Conservation (phyloP, 2,888 invertebrate species). For the Allolobophora icterica region DNA sequence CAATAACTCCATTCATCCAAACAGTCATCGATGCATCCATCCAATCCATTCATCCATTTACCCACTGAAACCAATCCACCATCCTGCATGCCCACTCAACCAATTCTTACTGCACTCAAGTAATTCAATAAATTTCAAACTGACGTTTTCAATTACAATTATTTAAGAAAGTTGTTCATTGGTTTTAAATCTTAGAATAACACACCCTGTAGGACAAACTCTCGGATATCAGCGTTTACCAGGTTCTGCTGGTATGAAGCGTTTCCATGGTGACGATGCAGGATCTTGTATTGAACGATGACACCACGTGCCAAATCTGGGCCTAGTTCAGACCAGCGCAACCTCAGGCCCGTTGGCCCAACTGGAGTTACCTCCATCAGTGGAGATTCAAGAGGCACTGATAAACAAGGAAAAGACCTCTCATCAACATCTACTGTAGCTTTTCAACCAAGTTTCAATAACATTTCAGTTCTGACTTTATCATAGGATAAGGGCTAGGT, state of each 20-base stretch:
- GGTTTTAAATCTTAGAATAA: background rate
- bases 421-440: background rate
- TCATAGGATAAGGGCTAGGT: too few species aligned
- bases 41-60: too few species aligned
- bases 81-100: too few species aligned
- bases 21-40: too few species aligned
- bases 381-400: conserved; percentile 22
- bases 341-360: conserved; percentile 12
- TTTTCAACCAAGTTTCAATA: background rate
- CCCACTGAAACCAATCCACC: too few species aligned
- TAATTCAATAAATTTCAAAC: background rate
- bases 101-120: too few species aligned
- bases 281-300: background rate
- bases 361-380: conserved; percentile 6
- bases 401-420: background rate
- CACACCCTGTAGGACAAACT: conserved; percentile 32
- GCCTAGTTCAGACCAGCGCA: conserved; percentile 30
- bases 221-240: background rate
- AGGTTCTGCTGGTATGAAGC: background rate
- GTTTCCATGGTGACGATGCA: background rate
- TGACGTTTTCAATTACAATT: too few species aligned
- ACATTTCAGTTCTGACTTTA: background rate
- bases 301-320: conserved; percentile 22
- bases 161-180: background rate
- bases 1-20: too few species aligned